Percentiles rank a stretch among this genome's conserved stretches.
Evolutionary conservation across 1,140 invertebrate species (phyloP).

Genomic region (Armadillidium nasatum): DNA sequence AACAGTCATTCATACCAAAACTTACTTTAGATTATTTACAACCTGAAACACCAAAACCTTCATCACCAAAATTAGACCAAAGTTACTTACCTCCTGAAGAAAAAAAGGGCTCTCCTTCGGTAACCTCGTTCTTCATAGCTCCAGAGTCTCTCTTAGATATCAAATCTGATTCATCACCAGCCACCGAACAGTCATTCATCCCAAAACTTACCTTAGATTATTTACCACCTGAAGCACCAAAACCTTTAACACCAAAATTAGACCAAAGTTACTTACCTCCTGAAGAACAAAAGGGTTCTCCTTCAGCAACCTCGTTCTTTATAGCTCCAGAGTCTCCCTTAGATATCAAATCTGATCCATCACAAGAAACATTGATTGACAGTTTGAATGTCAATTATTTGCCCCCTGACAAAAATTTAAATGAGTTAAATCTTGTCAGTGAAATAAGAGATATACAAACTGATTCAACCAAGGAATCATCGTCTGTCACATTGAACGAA

Average conservation of each 20-base stretch:
- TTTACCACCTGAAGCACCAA: neutral
- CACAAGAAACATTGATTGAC: neutral
- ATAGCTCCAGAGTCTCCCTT: neutral
- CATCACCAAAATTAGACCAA: neutral
- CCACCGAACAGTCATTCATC: neutral
- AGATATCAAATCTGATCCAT: neutral
- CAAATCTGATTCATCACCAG: neutral
- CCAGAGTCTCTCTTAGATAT: neutral
- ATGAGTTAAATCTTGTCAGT: too few relatives aligned
- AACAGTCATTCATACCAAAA: neutral
- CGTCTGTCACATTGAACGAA: too few relatives aligned
- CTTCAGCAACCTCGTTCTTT: too few relatives aligned
- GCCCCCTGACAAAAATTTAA: neutral
- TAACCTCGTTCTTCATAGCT: neutral
- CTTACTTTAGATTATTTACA: neutral
- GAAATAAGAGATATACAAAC: too few relatives aligned
- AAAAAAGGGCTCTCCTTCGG: neutral
- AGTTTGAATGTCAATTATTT: neutral
- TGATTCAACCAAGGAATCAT: too few relatives aligned
- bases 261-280: neutral
- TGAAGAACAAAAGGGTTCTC: neutral
- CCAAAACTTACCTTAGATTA: neutral
- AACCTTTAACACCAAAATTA: neutral
- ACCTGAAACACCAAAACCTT: neutral
- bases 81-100: neutral